Evolutionary conservation across 2,888 invertebrate species (phyloP), one percentile per base, ranked within the genome.

Genomic region (Brachyopa scutellaris): DNA sequence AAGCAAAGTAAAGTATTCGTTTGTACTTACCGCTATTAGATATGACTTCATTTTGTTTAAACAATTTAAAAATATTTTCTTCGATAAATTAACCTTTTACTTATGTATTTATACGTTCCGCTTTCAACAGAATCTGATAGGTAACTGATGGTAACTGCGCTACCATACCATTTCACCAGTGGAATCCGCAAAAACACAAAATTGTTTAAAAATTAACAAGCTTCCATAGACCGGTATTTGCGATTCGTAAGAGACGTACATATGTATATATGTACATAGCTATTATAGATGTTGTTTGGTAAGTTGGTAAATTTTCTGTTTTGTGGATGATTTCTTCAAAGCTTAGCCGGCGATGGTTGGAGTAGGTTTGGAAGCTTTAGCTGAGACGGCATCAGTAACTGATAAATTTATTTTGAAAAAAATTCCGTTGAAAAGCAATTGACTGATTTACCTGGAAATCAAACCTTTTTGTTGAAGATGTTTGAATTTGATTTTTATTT

Each of bases 221-320:
- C 42, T 51, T 61, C 49, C 49, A 74, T 49, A 74, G 69, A 80
- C 80, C 80, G 80, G 80, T 80, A 80, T 80, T 80, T 64, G 40
- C 19, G 66, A 57, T 62, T 74, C 38, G 45, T 26, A 13, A 61
- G 55, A 80, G 66, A 47, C 59, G 64, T n/a, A n/a, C n/a, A n/a
- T n/a, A 31, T 66, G 38, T 55, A 13, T 49, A n/a, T 55, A 29
- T 29, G 45, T 23, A 11, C 1, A 31, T 21, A 59, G 11, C 9
- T 45, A 6, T 26, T 26, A 26, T 26, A 53, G 55, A 61, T 77
- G 80, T 47, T 29, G 74, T 76, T 80, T 69, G 55, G 53, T 62
- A 15, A 55, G 42, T 51, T 72, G 38, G 49, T 59, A 19, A 59
- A 59, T 49, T 29, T 17, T 21, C 13, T 61, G 19, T 9, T 6